These are phyloP conservation scores for Lonchura striata DNA, from an alignment of 2,113 vertebrate species.

Conservation along the genomic window DNA sequence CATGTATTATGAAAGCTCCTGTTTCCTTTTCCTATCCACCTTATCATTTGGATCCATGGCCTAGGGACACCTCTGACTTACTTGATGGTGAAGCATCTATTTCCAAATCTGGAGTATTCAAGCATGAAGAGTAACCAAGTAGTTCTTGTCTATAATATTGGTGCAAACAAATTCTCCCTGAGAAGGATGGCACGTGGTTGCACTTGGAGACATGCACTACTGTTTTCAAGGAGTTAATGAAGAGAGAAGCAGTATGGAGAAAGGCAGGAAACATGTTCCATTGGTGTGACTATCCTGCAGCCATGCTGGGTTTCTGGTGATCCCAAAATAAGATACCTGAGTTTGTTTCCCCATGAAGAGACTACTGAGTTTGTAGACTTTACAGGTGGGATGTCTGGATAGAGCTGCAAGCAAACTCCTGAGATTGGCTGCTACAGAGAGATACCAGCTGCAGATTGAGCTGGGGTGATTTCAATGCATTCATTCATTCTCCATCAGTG, in stretches of 20 bases:
- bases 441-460: background rate
- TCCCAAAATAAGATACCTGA: background rate
- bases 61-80: background rate
- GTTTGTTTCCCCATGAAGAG: background rate
- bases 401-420: background rate
- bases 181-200: rapidly evolving
- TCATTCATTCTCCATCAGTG: background rate
- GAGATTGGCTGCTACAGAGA: background rate
- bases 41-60: background rate
- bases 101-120: background rate
- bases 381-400: background rate
- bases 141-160: background rate
- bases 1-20: background rate
- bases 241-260: background rate
- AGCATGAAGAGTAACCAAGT: background rate
- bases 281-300: background rate
- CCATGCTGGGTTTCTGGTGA: background rate
- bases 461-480: background rate
- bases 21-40: background rate
- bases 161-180: background rate
- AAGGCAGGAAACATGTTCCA: background rate
- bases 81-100: background rate
- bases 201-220: background rate
- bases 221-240: background rate
- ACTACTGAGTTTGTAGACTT: background rate